These are phyloP conservation scores for Ardeotis arabs DNA, from an alignment of 2,113 vertebrate genomes.

Conservation along the genomic window DNA sequence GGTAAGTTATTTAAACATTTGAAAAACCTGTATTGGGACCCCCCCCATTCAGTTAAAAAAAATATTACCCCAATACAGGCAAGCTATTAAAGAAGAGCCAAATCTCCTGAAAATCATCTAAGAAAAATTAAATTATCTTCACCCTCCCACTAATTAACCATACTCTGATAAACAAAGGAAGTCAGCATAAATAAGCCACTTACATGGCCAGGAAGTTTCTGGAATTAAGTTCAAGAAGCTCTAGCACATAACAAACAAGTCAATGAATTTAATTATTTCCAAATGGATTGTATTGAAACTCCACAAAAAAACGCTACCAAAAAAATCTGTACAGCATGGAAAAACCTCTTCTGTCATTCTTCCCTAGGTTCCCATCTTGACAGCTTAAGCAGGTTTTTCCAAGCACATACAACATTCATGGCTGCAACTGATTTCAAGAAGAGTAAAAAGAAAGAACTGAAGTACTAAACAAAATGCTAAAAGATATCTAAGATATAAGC, in stretches of 20 bases:
- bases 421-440: not conserved
- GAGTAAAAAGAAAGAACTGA: not conserved
- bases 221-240: conserved; percentile 6
- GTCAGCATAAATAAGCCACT: not conserved
- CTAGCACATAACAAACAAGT: not conserved
- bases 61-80: not conserved
- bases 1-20: not conserved
- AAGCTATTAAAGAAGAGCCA: not conserved
- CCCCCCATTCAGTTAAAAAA: not conserved
- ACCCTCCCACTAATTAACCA: not conserved
- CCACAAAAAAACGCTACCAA: not conserved
- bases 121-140: not conserved
- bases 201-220: not conserved
- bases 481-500: not conserved
- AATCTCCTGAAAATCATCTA: not conserved
- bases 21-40: not conserved
- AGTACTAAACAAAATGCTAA: not conserved
- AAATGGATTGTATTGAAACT: not conserved
- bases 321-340: not conserved
- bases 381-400: not conserved
- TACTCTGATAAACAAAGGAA: not conserved
- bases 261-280: not conserved
- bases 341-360: not conserved
- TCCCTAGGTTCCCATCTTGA: not conserved
- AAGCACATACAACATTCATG: not conserved